phyloP scores from a whole-genome alignment of 2,113 vertebrate species.

The Hippocampus zosterae region DNA sequence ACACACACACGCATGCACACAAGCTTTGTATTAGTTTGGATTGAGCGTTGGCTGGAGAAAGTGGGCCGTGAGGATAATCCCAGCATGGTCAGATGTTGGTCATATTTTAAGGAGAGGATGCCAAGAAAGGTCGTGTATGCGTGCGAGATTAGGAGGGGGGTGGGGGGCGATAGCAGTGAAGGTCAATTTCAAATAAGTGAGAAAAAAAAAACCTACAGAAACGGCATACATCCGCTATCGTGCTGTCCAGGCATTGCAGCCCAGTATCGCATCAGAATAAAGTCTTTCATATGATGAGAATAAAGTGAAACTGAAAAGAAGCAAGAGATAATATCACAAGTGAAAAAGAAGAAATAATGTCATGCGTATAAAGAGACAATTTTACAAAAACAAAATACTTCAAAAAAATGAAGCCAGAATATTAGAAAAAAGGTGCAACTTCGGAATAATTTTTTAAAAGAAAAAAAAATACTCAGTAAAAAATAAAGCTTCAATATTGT shows the following conservation, averaged over 20 bases:
- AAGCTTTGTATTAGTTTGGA: background rate
- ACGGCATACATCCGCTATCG: background rate
- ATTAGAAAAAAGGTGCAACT: background rate
- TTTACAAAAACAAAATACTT: background rate
- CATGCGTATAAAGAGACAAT: background rate
- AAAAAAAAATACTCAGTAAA: too few species aligned
- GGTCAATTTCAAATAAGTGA: background rate
- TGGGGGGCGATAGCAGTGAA: background rate
- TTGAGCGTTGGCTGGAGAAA: background rate
- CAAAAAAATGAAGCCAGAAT: background rate
- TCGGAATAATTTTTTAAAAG: too few species aligned
- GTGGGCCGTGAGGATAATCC: conserved; percentile 8
- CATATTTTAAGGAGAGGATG: background rate
- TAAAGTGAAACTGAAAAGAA: background rate
- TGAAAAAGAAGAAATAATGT: background rate
- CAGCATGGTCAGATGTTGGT: background rate
- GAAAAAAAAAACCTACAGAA: background rate
- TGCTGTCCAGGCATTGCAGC: too few species aligned
- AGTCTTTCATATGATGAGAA: background rate
- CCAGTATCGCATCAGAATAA: background rate
- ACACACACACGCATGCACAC: background rate
- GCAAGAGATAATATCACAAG: background rate
- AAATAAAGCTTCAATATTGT: too few species aligned
- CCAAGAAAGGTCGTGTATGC: background rate
- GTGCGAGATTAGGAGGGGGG: background rate